Conservation (phyloP, 1,140 invertebrate genomes). For the Ridgeia piscesae region DNA sequence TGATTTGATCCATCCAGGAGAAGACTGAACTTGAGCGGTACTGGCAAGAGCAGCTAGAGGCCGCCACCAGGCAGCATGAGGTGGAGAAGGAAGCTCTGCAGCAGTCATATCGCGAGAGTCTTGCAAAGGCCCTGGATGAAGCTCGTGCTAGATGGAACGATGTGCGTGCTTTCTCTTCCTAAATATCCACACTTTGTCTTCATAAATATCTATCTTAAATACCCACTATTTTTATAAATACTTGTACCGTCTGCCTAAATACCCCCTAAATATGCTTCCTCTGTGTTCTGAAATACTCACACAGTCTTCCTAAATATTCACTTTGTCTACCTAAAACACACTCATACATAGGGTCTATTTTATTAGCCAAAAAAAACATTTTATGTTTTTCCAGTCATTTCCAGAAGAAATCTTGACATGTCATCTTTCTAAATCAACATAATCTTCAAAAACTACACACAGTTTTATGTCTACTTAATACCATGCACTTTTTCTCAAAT, state of each 20-base stretch:
- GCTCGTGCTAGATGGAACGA: constrained; percentile 5
- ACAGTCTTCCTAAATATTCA: too few species aligned
- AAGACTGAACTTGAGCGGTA: background rate
- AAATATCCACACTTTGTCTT: background rate
- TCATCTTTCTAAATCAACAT: too few species aligned
- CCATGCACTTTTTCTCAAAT: background rate
- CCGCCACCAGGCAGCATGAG: constrained; percentile 14
- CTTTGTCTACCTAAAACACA: too few species aligned
- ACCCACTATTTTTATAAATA: too few species aligned
- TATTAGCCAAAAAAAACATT: too few species aligned
- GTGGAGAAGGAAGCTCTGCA: constrained; percentile 17
- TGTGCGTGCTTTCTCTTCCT: background rate
- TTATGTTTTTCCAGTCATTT: too few species aligned
- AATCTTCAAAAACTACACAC: too few species aligned
- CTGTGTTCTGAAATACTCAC: too few species aligned
- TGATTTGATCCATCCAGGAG: background rate
- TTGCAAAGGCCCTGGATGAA: constrained; percentile 25
- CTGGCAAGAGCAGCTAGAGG: constrained; percentile 22
- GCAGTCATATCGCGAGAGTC: constrained; percentile 19
- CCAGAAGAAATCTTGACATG: too few species aligned
- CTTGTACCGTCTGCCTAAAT: too few species aligned
- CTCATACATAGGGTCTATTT: too few species aligned
- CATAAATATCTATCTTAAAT: background rate
- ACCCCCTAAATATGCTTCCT: too few species aligned
- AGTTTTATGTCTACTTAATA: background rate